Evolutionary conservation across 2,888 invertebrate genomes (phyloP), one percentile per base, ranked within the genome.

Genomic region (Callyntrura guangdongensis): DNA sequence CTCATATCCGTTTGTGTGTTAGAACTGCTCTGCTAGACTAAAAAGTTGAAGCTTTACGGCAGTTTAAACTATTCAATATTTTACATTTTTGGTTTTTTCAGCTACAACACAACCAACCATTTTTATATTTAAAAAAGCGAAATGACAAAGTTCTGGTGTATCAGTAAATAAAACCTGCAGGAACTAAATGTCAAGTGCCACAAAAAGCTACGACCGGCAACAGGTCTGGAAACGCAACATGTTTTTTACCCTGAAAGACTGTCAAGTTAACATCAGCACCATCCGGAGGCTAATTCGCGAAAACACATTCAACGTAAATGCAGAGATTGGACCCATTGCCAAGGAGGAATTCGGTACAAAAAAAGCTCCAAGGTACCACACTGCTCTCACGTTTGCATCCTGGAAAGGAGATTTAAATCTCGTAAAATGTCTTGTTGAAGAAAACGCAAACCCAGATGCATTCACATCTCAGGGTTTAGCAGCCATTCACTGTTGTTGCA

Each of bases 401-500:
- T 82, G 47, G 53, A 47, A 56, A 14, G 82, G 72, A 14, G 59
- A 88, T 11, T 11, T 88, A 9, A 72, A n/a, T 11, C 61, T 82
- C 1, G 56, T 88, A 5, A 82, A 88, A 36, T 36, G 25, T 56
- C 45, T 88, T n/a, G 4, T 88, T 1, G 72, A 72, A 0, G 53
- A 72, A 45, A 82, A 82, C 1, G 88, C 72, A n/a, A 45, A 88
- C 45, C 72, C 88, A 20, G 47, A 64, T 8, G 22, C 14, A 25
- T 4, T 47, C 5, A 72, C 64, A 45, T 56, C 81, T 0, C 53
- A 82, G 12, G 88, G 82, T 11, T n/a, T 82, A 9, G 69, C 69
- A 5, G 81, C 88, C 1, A 69, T 88, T 59, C 69, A 88, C n/a
- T 82, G 45, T 20, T 36, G 56, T 22, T 49, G 47, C 0, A 88